Percentiles rank a stretch among this genome's conserved stretches.
phyloP scores from a whole-genome alignment of 2,888 invertebrate species.

The Pilophorus perplexus region DNA sequence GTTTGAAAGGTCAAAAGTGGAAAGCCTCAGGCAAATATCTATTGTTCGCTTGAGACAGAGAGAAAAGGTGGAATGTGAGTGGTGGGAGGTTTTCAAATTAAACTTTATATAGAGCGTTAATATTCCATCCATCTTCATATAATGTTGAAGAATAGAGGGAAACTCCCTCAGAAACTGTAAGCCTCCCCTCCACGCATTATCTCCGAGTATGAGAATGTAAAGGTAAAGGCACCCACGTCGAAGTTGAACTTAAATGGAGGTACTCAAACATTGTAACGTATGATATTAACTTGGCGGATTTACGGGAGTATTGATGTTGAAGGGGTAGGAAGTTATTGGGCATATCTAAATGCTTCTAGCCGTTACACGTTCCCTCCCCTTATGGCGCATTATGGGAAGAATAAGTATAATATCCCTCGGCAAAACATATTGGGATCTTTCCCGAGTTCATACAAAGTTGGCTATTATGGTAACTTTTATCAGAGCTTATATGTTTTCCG shows the following conservation, averaged over 20 bases:
- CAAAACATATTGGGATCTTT: too few species aligned
- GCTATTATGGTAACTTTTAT: too few species aligned
- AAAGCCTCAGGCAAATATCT: slow-evolving; percentile 13
- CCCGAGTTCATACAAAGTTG: too few species aligned
- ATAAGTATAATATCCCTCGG: too few species aligned
- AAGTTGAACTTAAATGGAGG: slow-evolving; percentile 32
- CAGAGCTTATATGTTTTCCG: too few species aligned
- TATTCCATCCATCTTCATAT: slow-evolving; percentile 39
- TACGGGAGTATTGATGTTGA: slow-evolving; percentile 18
- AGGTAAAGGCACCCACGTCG: too few species aligned
- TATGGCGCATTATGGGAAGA: too few species aligned
- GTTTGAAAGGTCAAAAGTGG: slow-evolving; percentile 20
- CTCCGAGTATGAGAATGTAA: background rate
- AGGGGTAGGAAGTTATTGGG: slow-evolving; percentile 5
- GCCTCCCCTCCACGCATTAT: background rate
- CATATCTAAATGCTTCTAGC: slow-evolving; percentile 15
- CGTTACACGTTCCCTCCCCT: too few species aligned
- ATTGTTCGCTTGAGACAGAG: too few species aligned
- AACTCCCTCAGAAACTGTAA: slow-evolving; percentile 8
- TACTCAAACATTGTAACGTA: slow-evolving; percentile 25
- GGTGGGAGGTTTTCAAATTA: slow-evolving; percentile 21
- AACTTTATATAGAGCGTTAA: slow-evolving; percentile 37
- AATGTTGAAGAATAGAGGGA: slow-evolving; percentile 31
- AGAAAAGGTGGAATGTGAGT: too few species aligned
- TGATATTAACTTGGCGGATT: slow-evolving; percentile 26